Evolutionary conservation across 1,140 invertebrate genomes (phyloP).

Genomic region (Uloborus diversus): DNA sequence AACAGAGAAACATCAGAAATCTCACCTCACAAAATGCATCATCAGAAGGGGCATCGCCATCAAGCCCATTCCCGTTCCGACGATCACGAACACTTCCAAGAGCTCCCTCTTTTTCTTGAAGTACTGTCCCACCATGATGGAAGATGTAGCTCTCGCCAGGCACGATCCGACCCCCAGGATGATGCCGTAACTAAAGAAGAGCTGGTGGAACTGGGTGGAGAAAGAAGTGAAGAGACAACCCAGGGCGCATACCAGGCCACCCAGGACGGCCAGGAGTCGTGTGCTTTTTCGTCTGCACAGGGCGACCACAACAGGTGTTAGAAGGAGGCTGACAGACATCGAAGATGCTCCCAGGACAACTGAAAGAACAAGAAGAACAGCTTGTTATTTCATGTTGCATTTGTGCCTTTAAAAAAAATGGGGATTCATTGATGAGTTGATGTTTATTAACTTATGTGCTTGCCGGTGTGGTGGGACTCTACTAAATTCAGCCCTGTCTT

Average conservation of each 20-base stretch:
- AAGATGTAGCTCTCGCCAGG: slow-evolving; percentile 83
- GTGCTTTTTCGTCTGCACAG: slow-evolving; percentile 87
- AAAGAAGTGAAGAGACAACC: slow-evolving; percentile 87
- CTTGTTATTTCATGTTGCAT: too few species aligned
- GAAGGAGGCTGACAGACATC: slow-evolving; percentile 79
- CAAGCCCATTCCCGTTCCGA: slow-evolving; percentile 81
- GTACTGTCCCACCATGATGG: slow-evolving; percentile 88
- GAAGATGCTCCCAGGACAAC: slow-evolving; percentile 76
- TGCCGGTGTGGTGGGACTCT: too few species aligned
- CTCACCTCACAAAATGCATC: slow-evolving; percentile 14
- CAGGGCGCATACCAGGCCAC: slow-evolving; percentile 83
- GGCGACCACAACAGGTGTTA: slow-evolving; percentile 84
- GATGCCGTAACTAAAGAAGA: slow-evolving; percentile 86
- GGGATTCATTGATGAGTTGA: too few species aligned
- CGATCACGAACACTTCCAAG: slow-evolving; percentile 89
- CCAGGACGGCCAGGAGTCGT: slow-evolving; percentile 85
- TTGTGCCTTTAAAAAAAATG: too few species aligned
- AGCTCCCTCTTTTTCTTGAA: slow-evolving; percentile 86
- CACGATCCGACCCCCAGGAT: slow-evolving; percentile 83
- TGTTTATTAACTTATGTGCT: too few species aligned
- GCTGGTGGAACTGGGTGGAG: slow-evolving; percentile 78
- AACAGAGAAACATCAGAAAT: too few species aligned
- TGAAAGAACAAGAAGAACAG: too few species aligned
- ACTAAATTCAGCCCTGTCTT: too few species aligned
- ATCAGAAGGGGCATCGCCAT: slow-evolving; percentile 23